Evolutionary conservation across 2,888 invertebrate genomes (phyloP).

Genomic region (Ophioninae sp.): DNA sequence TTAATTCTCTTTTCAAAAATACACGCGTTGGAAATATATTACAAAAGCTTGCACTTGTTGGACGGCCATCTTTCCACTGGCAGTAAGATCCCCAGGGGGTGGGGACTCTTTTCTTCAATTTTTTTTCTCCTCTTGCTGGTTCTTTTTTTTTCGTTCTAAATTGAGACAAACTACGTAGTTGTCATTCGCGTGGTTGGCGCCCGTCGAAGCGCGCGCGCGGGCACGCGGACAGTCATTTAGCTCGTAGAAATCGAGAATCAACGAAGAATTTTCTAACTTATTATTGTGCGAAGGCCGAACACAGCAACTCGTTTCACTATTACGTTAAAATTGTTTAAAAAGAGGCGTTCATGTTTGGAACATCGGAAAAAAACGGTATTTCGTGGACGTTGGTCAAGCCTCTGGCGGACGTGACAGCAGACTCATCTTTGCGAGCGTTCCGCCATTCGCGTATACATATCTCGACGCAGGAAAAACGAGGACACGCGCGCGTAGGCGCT

Average conservation of each 20-base stretch:
- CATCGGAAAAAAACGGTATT: neutral
- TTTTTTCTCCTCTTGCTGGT: slow-evolving; percentile 21
- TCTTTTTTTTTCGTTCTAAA: slow-evolving; percentile 40
- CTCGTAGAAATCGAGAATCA: neutral
- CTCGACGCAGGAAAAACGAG: neutral
- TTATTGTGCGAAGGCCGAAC: neutral
- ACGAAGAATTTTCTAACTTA: neutral
- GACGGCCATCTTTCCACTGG: slow-evolving; percentile 73
- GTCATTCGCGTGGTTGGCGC: slow-evolving; percentile 27
- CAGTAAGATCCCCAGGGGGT: slow-evolving; percentile 67
- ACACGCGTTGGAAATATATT: slow-evolving; percentile 68
- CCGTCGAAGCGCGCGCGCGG: neutral
- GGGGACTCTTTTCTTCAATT: slow-evolving; percentile 38
- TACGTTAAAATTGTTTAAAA: neutral
- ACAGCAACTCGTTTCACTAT: neutral
- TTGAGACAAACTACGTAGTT: slow-evolving; percentile 37
- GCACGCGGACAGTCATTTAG: neutral
- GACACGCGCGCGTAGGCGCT: neutral
- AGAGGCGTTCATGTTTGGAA: neutral
- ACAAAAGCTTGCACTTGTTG: slow-evolving; percentile 71
- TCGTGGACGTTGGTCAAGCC: neutral
- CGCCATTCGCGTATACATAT: neutral
- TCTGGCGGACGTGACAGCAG: slow-evolving; percentile 6
- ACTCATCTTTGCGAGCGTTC: neutral
- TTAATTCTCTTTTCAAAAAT: slow-evolving; percentile 64